phyloP scores from a whole-genome alignment of 2,797 vertebrate genomes.

The Trichosurus vulpecula region DNA sequence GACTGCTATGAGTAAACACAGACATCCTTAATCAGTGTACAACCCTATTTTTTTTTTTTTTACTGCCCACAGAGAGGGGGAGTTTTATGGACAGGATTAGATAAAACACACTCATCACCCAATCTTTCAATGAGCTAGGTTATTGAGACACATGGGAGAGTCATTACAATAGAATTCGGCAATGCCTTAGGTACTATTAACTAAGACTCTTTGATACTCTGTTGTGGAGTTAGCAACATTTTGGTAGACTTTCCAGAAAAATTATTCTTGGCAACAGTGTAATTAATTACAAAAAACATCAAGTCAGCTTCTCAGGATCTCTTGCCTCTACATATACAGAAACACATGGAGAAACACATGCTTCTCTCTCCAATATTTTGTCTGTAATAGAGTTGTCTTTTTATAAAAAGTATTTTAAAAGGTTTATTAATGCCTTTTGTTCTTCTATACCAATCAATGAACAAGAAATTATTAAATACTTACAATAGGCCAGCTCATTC shows the following conservation, averaged over 20 bases:
- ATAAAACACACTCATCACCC: slow-evolving; percentile 2
- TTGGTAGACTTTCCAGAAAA: not conserved
- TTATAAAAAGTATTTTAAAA: not conserved
- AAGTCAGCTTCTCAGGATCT: not conserved
- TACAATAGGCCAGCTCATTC: not conserved
- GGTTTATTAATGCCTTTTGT: not conserved
- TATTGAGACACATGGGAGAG: slow-evolving; percentile 12
- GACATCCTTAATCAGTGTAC: not conserved
- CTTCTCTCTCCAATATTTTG: not conserved
- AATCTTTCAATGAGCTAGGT: slow-evolving; percentile 20
- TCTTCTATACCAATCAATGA: not conserved
- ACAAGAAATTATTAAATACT: not conserved
- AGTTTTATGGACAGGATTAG: not conserved
- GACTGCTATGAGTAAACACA: not conserved
- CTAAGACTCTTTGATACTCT: slow-evolving; percentile 24
- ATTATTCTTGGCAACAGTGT: too few relatives aligned
- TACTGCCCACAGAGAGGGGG: not conserved
- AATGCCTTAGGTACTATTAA: slow-evolving; percentile 10
- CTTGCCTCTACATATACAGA: not conserved
- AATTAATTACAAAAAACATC: not conserved
- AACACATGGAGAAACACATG: not conserved
- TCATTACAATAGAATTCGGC: not conserved
- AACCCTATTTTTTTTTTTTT: not conserved
- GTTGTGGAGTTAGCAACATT: not conserved
- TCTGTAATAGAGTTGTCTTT: not conserved